Base-by-base conservation (phyloP, 2,113 vertebrate species). In the Eublepharis macularius region DNA sequence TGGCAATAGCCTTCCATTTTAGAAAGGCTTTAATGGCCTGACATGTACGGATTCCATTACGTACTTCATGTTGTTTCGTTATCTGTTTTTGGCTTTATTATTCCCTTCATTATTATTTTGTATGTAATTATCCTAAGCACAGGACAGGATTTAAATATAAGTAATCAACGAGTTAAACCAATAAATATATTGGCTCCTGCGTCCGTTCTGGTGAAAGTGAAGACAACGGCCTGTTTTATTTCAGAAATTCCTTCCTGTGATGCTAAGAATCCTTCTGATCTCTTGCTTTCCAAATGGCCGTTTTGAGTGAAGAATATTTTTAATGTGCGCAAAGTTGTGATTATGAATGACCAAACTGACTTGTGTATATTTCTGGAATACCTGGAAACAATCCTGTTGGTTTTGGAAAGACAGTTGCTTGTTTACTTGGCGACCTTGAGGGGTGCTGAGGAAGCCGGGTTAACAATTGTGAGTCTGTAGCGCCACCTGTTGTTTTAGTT, bases 331-430 rank as follows among this genome's bases (percentile, higher is more conserved):
- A 95, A 94, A 95, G 91, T 49, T 78, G 89, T 92, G 95, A 94
- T 95, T 95, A 93, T 94, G 95, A 96, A 96, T 95, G 92, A 94
- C 95, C 96, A 96, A 95, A 95, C 90, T 91, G 94, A 86, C 87
- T 2, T 88, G 92, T 87, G 82, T 92, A 95, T 89, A 94, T 93
- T 95, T 96, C 93, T 95, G 91, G 94, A 92, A 92, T 94, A 95
- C 89, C 94, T 96, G 96, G 95, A 95, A 95, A 89, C 87, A 87
- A 65, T 68, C 63, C 84, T 96, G 94, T 95, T 96, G 91, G 92
- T 96, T 95, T 96, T 96, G 96, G 95, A 96, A 94, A 81, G 51
- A 17, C 0, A 0, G 21, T 79, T 85, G 86, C 90, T 94, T 91
- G 93, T 91, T 95, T 94, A 90, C 87, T 90, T 43, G 39, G 91